Evolutionary conservation across 2,113 vertebrate species (phyloP).

Genomic region (Cyanistes caeruleus): DNA sequence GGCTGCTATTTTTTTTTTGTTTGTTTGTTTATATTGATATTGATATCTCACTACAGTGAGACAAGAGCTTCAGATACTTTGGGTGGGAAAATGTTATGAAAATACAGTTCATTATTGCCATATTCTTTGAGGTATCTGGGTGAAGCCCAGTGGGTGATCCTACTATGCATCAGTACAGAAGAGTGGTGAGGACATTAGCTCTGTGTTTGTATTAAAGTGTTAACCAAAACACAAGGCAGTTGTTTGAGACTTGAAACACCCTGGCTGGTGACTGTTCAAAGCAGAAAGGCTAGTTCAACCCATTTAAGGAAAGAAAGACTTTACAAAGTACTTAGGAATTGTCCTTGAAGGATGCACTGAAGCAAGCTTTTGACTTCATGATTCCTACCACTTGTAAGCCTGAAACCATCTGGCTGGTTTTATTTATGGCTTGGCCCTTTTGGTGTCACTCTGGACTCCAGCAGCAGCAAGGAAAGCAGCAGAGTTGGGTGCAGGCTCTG

Average conservation of each 20-base stretch:
- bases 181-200: neutral
- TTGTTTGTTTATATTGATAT: neutral
- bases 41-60: neutral
- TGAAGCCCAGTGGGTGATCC: neutral
- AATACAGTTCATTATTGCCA: neutral
- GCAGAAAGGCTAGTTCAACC: neutral
- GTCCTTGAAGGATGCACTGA: neutral
- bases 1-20: neutral
- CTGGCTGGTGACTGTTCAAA: neutral
- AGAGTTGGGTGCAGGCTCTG: neutral
- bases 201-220: neutral
- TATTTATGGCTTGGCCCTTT: neutral
- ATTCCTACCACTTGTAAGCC: neutral
- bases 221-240: neutral
- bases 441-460: neutral
- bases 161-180: neutral
- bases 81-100: neutral
- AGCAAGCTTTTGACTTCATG: neutral
- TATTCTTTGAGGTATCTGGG: neutral
- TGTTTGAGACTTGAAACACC: neutral
- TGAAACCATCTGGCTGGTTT: neutral
- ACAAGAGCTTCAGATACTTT: neutral
- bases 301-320: neutral
- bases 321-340: neutral
- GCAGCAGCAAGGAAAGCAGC: neutral